A percentile compares a stretch with the other conserved stretches of the same genome.
Evolutionary conservation across 2,888 invertebrate genomes (phyloP).

Genomic region (Dryobotodes eremita): DNA sequence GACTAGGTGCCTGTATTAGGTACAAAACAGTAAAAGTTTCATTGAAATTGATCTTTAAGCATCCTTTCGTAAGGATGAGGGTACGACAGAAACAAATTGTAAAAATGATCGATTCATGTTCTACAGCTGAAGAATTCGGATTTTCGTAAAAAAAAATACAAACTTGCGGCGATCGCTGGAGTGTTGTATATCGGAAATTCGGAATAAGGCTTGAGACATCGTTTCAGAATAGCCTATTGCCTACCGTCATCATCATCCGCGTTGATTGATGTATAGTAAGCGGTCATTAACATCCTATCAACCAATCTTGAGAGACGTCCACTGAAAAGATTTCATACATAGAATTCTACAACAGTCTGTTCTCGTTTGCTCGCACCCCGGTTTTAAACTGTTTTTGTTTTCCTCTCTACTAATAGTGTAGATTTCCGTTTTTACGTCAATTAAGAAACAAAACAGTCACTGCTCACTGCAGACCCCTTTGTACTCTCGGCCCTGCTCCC

Average conservation of each 20-base stretch:
- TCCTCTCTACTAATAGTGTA: background rate
- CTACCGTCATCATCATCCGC: conserved; percentile 3
- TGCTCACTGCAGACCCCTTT: conserved; percentile 1
- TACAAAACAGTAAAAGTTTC: background rate
- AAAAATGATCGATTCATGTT: background rate
- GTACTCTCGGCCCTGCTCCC: too few species aligned
- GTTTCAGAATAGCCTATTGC: conserved; percentile 14
- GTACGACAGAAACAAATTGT: background rate
- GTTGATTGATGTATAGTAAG: conserved; percentile 13
- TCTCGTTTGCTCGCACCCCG: background rate
- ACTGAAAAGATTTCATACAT: background rate
- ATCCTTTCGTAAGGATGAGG: background rate
- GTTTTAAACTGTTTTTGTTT: background rate
- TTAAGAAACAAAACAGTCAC: background rate
- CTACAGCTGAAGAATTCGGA: too few species aligned
- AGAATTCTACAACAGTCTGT: background rate
- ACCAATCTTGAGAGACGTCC: background rate
- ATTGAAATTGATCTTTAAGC: background rate
- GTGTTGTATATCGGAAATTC: background rate
- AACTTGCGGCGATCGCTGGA: background rate
- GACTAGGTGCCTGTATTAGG: background rate
- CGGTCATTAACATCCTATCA: conserved; percentile 4
- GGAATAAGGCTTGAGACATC: background rate
- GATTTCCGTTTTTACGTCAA: background rate
- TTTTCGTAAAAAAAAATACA: background rate